Conservation (phyloP, 2,797 vertebrate genomes). For the Bovichtus diacanthus region DNA sequence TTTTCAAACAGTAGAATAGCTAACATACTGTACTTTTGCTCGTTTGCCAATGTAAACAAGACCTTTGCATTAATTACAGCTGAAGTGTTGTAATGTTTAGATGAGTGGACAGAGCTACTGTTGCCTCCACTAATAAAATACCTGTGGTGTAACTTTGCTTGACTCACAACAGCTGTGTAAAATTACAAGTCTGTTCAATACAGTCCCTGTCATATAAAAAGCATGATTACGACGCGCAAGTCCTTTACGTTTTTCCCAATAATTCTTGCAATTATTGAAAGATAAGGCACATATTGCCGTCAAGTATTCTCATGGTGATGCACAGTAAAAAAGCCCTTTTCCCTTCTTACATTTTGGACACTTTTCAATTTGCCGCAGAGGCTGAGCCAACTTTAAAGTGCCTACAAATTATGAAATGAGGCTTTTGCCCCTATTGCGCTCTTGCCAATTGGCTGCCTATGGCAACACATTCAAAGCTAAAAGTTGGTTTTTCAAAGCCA, state of each 20-base stretch:
- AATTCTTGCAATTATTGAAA: constrained; percentile 56
- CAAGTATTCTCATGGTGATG: constrained; percentile 75
- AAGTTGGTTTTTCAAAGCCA: constrained; percentile 85
- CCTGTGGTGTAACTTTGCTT: constrained; percentile 30
- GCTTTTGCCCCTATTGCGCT: constrained; percentile 84
- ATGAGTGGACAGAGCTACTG: constrained; percentile 6
- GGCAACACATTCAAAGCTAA: constrained; percentile 84
- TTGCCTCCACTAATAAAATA: constrained; percentile 20
- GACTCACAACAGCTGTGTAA: constrained; percentile 17
- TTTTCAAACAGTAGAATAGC: not conserved
- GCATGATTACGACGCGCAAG: constrained; percentile 12
- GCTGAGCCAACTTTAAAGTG: constrained; percentile 86
- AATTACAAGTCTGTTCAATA: constrained; percentile 26
- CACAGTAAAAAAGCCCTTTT: constrained; percentile 71
- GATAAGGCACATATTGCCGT: constrained; percentile 66
- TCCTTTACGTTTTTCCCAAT: constrained; percentile 32
- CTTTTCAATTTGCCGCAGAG: constrained; percentile 83
- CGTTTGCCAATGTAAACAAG: not conserved
- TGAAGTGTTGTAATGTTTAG: constrained; percentile 4
- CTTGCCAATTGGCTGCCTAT: constrained; percentile 86
- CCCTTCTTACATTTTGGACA: constrained; percentile 80
- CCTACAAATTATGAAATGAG: constrained; percentile 86
- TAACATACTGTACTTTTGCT: not conserved
- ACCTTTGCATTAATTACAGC: constrained; percentile 12
- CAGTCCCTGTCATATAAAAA: constrained; percentile 22